Evolutionary conservation across 2,888 invertebrate genomes (phyloP), one percentile per base, ranked within the genome.

Genomic region (Parnassius smintheus): DNA sequence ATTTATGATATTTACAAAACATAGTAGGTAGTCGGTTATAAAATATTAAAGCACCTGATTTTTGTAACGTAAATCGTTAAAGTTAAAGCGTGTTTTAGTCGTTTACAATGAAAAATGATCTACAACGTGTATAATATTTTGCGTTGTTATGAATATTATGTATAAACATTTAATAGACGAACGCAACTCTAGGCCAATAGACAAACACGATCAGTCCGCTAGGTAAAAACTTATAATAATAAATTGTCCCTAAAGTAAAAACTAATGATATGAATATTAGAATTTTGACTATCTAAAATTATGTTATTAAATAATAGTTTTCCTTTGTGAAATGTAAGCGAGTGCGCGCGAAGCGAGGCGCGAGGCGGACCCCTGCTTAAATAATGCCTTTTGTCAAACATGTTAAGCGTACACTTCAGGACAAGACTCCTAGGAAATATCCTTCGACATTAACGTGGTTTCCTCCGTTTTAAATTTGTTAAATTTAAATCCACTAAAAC

Each of bases 231-330:
- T 82, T 81, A 83, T 78, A 82, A 79, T 78, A 74, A 49, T 49
- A 83, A 86, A 84, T 82, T 81, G 81, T 78, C 76, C 80, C 89
- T 91, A 90, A 90, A 89, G 85, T 91, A 90, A 90, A 77, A 90
- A 77, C 91, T 91, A 91, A 90, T 91, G 91, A 91, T 91, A 91
- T 91, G 91, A 87, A 90, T 82, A 85, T 82, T 85, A 86, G 68
- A 91, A 91, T 91, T 91, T 90, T 75, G 88, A 83, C 91, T 91
- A 91, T 89, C 91, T 91, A 91, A 86, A 74, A 80, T 82, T 77
- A 82, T 62, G 56, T 65, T 54, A 59, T 55, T 83, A 80, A 84
- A 82, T 73, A 82, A 84, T 77, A 80, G 79, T 68, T 73, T 62
- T 73, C 70, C 70, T 74, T 66, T 71, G 75, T 74, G 65, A 8